Base-by-base conservation (phyloP, 2,113 vertebrate species). In the Myiozetetes cayanensis region DNA sequence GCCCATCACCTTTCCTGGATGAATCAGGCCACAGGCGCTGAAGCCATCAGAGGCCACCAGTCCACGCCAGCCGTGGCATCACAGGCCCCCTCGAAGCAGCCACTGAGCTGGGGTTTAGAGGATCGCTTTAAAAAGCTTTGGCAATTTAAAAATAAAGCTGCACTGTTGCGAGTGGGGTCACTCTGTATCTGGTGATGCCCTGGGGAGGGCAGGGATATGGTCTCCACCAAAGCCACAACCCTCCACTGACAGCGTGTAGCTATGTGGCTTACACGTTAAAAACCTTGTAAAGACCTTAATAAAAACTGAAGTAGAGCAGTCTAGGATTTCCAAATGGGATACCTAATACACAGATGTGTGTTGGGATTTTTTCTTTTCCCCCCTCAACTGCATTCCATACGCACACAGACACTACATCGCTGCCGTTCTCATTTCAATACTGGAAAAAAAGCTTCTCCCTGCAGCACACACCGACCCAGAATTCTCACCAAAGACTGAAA, bases 21-120 rank as follows among this genome's bases (percentile, higher is more conserved):
- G 61, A 73, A 41, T 43, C 76, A 59, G 0, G 0, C 18, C 3
- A 0, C 2, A 0, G n/a, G 8, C 35, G 24, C 37, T 5, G 6
- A 66, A 44, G 70, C 43, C 81, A 85, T 24, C 62, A 30, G 30
- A 59, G 19, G 16, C 52, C 73, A 81, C 33, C 1, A 3, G 30
- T 33, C 25, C 3, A 7, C 1, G 0, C 10, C 44, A 59, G 19
- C 11, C 39, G 1, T 0, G 4, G 41, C 56, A n/a, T 55, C 30
- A 35, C 44, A 43, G 25, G 25, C 62, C 46, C 33, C 8, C 27
- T 7, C 37, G 13, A 21, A 0, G 1, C 27, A 43, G 23, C 19
- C 43, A 16, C 31, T 1, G 0, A 12, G 6, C 8, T 21, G 0
- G 0, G 13, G 44, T 67, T 52, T 31, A 30, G 30, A 50, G n/a